These are phyloP conservation scores for Chascanopsetta lugubris DNA, from an alignment of 2,113 vertebrate species.

Conservation along the genomic window DNA sequence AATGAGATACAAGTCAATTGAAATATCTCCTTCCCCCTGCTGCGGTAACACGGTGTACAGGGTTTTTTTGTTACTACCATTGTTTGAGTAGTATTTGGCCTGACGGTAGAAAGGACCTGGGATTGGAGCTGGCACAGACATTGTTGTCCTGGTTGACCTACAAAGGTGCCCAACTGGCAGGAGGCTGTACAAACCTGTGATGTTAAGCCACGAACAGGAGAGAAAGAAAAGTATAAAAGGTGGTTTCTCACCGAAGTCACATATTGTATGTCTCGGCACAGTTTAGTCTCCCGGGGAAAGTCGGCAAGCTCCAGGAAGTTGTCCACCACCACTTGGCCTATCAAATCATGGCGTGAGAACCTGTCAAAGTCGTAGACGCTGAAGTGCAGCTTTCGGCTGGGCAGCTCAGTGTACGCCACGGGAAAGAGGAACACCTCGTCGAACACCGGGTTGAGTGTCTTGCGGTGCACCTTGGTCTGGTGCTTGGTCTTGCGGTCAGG, in stretches of 20 bases:
- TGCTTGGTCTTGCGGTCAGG: conserved; percentile 98
- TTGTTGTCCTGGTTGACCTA: neutral
- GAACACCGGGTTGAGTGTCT: conserved; percentile 97
- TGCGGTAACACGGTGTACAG: conserved; percentile 26
- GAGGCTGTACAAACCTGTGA: neutral
- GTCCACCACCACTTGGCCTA: conserved; percentile 97
- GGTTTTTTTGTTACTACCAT: conserved; percentile 19
- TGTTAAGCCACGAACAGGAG: neutral
- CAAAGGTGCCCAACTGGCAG: neutral
- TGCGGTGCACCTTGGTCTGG: conserved; percentile 99
- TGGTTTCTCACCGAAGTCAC: conserved; percentile 91
- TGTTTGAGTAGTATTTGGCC: conserved; percentile 15
- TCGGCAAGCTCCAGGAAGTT: conserved; percentile 97
- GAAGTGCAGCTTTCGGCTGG: conserved; percentile 93
- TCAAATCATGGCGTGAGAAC: conserved; percentile 97
- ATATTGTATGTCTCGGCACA: conserved; percentile 96
- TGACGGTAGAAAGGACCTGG: conserved; percentile 1
- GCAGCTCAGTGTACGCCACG: conserved; percentile 91
- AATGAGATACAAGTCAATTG: conserved; percentile 37
- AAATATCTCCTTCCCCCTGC: conserved; percentile 11
- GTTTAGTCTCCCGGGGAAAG: conserved; percentile 95
- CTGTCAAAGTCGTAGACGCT: conserved; percentile 99
- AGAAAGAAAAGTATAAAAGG: neutral
- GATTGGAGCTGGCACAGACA: conserved; percentile 5
- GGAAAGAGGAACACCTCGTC: conserved; percentile 98